Percentiles rank a stretch among this genome's conserved stretches.
phyloP scores from a whole-genome alignment of 2,797 vertebrate genomes.

The Oreortyx pictus region DNA sequence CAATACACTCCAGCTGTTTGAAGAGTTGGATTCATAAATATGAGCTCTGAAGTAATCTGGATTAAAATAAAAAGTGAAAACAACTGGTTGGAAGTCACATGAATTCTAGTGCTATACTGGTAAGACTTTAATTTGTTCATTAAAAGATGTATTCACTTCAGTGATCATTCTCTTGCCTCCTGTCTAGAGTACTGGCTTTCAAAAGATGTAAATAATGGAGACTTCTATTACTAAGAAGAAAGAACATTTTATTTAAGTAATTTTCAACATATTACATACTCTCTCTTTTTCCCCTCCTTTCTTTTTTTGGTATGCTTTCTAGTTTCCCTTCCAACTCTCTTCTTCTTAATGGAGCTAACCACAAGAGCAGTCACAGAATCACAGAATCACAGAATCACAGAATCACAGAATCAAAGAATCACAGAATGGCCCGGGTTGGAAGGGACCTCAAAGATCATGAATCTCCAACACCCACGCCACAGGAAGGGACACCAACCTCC shows the following conservation, averaged over 20 bases:
- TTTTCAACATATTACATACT: neutral
- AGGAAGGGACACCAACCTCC: no score
- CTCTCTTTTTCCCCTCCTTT: neutral
- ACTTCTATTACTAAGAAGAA: neutral
- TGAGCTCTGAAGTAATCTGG: neutral
- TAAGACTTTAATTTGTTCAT: neutral
- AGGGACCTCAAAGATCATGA: no score
- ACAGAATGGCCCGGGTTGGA: no score
- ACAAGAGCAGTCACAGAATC: neutral
- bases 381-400: no score
- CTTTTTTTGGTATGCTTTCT: neutral
- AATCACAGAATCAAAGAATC: no score
- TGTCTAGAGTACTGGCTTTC: neutral
- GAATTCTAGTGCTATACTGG: neutral
- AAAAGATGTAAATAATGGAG: neutral
- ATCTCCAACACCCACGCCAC: no score
- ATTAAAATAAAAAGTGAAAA: neutral
- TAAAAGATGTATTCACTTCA: neutral
- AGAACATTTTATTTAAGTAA: neutral
- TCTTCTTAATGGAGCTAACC: neutral
- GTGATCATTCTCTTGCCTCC: neutral
- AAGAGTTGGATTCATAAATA: neutral
- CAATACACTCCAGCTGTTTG: neutral
- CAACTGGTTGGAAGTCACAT: neutral
- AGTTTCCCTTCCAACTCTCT: neutral